Percentiles rank a stretch among this genome's conserved stretches.
phyloP scores from a whole-genome alignment of 53 echinoderm and acorn worm species.

The Actinopyga echinites region DNA sequence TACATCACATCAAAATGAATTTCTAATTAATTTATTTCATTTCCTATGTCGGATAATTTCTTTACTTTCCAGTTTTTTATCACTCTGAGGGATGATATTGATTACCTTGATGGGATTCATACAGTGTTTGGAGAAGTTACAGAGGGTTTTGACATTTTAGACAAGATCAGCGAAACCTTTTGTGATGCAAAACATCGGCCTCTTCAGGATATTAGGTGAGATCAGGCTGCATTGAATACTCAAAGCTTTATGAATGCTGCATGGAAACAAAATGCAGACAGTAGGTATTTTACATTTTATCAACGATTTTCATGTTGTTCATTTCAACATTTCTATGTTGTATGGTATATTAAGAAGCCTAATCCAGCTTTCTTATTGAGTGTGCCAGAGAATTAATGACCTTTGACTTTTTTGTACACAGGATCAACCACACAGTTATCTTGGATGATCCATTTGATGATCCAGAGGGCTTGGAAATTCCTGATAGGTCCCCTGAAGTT shows the following conservation, averaged over 20 bases:
- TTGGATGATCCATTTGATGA: conserved; percentile 99
- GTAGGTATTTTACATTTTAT: too few species aligned
- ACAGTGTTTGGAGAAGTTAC: conserved; percentile 95
- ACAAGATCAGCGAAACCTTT: conserved; percentile 86
- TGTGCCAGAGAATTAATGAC: neutral
- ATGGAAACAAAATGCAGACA: too few species aligned
- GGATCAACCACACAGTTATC: conserved; percentile 93
- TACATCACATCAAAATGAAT: too few species aligned
- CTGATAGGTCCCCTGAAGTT: conserved; percentile 75
- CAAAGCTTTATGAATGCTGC: too few species aligned
- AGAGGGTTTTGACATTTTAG: conserved; percentile 89
- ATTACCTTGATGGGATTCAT: conserved; percentile 92
- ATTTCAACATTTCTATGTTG: too few species aligned
- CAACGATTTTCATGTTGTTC: too few species aligned
- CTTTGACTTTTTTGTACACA: conserved; percentile 25
- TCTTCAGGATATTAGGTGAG: conserved; percentile 93
- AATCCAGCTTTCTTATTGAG: too few species aligned
- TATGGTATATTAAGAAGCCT: too few species aligned
- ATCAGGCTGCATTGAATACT: too few species aligned
- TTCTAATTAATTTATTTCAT: too few species aligned
- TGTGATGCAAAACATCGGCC: conserved; percentile 85
- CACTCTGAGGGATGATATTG: conserved; percentile 79
- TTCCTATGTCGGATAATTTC: neutral
- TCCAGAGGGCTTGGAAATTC: conserved; percentile 81
- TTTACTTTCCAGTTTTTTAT: conserved; percentile 76